These are phyloP conservation scores for Equus przewalskii DNA, from an alignment of 2,113 vertebrate species.

Conservation along the genomic window DNA sequence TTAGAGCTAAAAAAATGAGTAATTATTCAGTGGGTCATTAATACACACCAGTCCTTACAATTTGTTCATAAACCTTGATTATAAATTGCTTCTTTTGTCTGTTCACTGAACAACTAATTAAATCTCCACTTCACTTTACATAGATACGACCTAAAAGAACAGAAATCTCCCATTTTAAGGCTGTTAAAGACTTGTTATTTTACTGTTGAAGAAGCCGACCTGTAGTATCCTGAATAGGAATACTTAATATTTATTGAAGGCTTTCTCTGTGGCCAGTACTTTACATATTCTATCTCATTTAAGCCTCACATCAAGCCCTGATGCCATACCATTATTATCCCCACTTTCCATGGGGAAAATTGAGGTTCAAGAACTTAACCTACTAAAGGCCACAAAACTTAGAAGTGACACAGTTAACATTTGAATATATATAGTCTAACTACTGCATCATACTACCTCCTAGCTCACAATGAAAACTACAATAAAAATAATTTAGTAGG, in stretches of 20 bases:
- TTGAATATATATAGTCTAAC: background rate
- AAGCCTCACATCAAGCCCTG: background rate
- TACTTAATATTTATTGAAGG: background rate
- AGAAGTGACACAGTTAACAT: background rate
- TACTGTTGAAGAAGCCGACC: background rate
- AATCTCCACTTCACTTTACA: background rate
- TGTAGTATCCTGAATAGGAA: background rate
- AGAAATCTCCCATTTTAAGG: background rate
- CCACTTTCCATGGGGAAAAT: background rate
- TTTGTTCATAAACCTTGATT: background rate
- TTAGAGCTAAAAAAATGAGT: background rate
- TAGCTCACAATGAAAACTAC: background rate
- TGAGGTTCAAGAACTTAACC: background rate
- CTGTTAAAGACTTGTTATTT: background rate
- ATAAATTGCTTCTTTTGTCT: background rate
- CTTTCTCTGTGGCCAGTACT: background rate
- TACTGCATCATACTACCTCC: background rate
- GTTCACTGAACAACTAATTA: background rate
- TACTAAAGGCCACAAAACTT: background rate
- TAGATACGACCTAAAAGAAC: background rate
- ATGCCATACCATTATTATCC: background rate
- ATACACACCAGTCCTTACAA: background rate
- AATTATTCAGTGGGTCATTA: constrained; percentile 3
- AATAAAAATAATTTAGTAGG: background rate
- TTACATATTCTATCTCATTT: background rate